Evolutionary conservation across 2,797 vertebrate genomes (phyloP).

Genomic region (Lepilemur ruficaudatus): DNA sequence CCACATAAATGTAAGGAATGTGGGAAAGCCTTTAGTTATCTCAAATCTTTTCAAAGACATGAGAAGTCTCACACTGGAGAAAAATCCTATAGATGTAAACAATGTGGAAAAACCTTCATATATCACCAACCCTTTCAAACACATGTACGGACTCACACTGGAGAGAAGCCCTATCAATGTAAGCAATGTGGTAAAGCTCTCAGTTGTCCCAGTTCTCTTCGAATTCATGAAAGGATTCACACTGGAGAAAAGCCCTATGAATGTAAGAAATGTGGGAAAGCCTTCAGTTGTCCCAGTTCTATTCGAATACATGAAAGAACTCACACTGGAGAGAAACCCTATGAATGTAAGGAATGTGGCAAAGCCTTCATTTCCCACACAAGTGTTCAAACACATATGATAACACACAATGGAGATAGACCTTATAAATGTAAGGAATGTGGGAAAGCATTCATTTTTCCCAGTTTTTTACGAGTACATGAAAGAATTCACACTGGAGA

Average conservation of each 20-base stretch:
- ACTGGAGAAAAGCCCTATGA: slow-evolving; percentile 43
- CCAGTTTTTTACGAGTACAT: slow-evolving; percentile 43
- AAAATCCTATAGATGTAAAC: slow-evolving; percentile 40
- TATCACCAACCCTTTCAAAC: slow-evolving; percentile 40
- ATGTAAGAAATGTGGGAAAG: slow-evolving; percentile 42
- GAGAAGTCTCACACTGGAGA: slow-evolving; percentile 37
- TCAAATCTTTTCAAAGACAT: slow-evolving; percentile 44
- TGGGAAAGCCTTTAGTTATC: slow-evolving; percentile 43
- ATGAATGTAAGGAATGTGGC: slow-evolving; percentile 30
- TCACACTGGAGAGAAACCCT: slow-evolving; percentile 55
- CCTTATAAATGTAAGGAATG: slow-evolving; percentile 24
- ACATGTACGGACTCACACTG: background rate
- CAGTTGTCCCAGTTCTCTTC: slow-evolving; percentile 42
- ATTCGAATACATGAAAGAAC: slow-evolving; percentile 42
- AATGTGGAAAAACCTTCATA: slow-evolving; percentile 47
- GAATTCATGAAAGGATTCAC: slow-evolving; percentile 46
- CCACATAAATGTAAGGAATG: slow-evolving; percentile 51
- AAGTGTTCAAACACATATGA: slow-evolving; percentile 41
- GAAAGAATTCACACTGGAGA: slow-evolving; percentile 39
- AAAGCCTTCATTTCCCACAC: slow-evolving; percentile 56
- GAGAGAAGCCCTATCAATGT: background rate
- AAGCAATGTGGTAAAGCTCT: slow-evolving; percentile 28
- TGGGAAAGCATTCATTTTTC: slow-evolving; percentile 47
- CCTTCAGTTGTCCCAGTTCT: slow-evolving; percentile 52
- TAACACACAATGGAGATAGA: background rate